Conservation (phyloP, 2,797 vertebrate species). For the Anabacerthia variegaticeps region DNA sequence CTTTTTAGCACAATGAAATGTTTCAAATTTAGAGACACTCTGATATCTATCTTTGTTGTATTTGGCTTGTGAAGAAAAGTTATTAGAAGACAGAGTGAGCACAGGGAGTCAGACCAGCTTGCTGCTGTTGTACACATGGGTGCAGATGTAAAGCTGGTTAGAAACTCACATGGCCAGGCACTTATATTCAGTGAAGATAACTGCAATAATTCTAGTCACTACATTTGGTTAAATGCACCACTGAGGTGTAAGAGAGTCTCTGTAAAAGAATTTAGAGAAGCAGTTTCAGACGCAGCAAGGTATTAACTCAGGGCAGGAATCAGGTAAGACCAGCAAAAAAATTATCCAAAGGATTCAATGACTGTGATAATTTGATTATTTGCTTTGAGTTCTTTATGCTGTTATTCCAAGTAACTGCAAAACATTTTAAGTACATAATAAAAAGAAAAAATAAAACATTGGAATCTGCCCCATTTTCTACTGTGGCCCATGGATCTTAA, state of each 20-base stretch:
- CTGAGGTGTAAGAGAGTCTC: background rate
- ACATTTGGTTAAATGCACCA: background rate
- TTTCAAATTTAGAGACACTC: background rate
- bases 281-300: background rate
- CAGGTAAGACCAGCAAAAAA: background rate
- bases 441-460: background rate
- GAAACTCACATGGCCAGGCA: background rate
- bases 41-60: background rate
- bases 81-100: background rate
- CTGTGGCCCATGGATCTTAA: background rate
- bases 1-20: background rate
- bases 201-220: background rate
- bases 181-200: background rate
- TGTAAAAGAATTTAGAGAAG: background rate
- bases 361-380: background rate
- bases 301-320: background rate
- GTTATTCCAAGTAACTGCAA: background rate
- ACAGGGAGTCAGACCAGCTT: background rate
- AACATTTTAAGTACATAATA: background rate
- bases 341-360: background rate
- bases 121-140: background rate
- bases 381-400: background rate
- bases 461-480: background rate
- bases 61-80: background rate
- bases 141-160: background rate